A percentile compares a stretch with the other conserved stretches of the same genome.
These are phyloP conservation scores for Cyaniris semiargus DNA, from an alignment of 2,888 invertebrate genomes.

Conservation along the genomic window DNA sequence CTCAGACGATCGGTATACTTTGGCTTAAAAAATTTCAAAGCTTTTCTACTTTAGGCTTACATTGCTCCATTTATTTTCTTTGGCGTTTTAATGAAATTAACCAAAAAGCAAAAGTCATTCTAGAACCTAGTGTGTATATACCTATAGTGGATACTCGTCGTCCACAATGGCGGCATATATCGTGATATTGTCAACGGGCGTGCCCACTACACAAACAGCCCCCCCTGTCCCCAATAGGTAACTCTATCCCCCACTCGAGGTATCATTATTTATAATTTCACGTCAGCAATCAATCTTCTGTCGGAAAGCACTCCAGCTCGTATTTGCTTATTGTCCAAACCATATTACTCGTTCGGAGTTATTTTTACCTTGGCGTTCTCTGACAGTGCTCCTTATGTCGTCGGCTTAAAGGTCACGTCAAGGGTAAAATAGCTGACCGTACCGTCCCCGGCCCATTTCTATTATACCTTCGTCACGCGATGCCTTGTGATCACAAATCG, in stretches of 20 bases:
- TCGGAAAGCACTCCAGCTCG: slow-evolving; percentile 72
- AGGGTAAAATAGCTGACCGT: slow-evolving; percentile 39
- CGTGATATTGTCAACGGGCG: background rate
- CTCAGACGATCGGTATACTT: slow-evolving; percentile 17
- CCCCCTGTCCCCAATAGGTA: background rate
- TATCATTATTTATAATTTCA: slow-evolving; percentile 77
- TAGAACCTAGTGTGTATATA: background rate
- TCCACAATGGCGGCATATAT: background rate
- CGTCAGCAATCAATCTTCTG: slow-evolving; percentile 70
- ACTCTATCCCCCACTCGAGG: slow-evolving; percentile 40
- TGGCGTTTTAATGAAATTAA: background rate
- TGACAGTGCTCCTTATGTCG: background rate
- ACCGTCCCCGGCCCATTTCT: slow-evolving; percentile 55
- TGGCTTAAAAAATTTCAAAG: background rate
- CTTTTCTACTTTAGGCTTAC: background rate
- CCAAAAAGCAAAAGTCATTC: background rate
- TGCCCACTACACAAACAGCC: slow-evolving; percentile 6
- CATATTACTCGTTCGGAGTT: background rate
- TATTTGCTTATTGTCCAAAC: slow-evolving; percentile 44
- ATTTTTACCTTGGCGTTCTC: background rate
- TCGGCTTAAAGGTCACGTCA: background rate
- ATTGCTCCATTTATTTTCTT: background rate
- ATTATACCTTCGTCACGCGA: slow-evolving; percentile 65
- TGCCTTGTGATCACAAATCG: slow-evolving; percentile 45
- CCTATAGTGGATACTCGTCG: background rate